Evolutionary conservation across 2,113 vertebrate species (phyloP).

Genomic region (Speoplatyrhinus poulsoni): DNA sequence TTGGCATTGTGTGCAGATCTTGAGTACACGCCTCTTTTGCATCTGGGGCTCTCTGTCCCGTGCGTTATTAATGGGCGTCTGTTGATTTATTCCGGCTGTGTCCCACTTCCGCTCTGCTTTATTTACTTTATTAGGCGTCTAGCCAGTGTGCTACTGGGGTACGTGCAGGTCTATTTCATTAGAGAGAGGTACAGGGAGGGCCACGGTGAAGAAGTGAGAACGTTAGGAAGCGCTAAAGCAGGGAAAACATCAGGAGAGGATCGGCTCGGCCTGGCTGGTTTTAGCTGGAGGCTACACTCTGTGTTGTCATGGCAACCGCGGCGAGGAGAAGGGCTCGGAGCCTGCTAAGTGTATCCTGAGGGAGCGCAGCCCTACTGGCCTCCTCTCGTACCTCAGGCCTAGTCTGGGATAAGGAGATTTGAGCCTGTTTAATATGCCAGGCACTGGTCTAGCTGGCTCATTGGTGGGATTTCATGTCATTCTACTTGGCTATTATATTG

Average conservation of each 20-base stretch:
- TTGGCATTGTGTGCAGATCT: conserved; percentile 3
- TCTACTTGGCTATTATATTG: not conserved
- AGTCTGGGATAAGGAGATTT: conserved; percentile 31
- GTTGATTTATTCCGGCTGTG: conserved; percentile 23
- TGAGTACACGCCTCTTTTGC: not conserved
- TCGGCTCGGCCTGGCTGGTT: conserved; percentile 54
- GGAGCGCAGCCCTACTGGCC: conserved; percentile 56
- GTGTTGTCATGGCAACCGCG: conserved; percentile 77
- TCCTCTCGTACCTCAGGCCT: conserved; percentile 55
- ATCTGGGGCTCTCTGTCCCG: too few relatives aligned
- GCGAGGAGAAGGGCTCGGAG: conserved; percentile 27
- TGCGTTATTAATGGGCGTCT: too few relatives aligned
- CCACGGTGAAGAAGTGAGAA: not conserved
- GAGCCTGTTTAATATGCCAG: conserved; percentile 4
- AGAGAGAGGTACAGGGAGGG: conserved; percentile 7
- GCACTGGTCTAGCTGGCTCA: not conserved
- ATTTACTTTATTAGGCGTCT: not conserved
- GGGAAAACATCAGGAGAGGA: not conserved
- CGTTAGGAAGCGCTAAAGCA: not conserved
- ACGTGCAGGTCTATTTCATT: not conserved
- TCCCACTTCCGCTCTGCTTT: conserved; percentile 55
- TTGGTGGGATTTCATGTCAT: conserved; percentile 1
- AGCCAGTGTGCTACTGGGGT: not conserved
- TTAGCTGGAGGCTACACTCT: conserved; percentile 66
- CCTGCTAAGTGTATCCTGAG: conserved; percentile 46